These are phyloP conservation scores for Hystrix brachyura DNA, from an alignment of 2,113 vertebrate species.

Conservation along the genomic window DNA sequence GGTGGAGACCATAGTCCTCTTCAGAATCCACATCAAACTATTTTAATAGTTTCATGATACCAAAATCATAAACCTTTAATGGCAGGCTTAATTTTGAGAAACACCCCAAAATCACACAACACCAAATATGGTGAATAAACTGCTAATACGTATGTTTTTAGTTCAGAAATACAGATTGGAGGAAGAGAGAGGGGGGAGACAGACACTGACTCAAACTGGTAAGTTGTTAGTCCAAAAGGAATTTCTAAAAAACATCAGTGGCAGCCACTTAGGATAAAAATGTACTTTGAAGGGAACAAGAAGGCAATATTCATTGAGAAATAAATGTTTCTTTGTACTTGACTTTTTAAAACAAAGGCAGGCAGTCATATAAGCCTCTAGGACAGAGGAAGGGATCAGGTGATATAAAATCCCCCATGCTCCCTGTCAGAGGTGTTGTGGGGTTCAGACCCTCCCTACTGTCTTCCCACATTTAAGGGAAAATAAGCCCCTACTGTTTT, in stretches of 20 bases:
- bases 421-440: background rate
- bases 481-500: background rate
- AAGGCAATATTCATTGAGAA: background rate
- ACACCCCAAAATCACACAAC: background rate
- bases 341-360: background rate
- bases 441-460: no score
- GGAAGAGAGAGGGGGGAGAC: background rate
- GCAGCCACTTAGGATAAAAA: background rate
- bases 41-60: conserved; percentile 3
- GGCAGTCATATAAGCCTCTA: background rate
- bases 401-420: background rate
- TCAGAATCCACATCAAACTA: background rate
- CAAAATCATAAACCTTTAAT: background rate
- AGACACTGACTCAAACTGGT: background rate
- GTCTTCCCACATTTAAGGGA: background rate
- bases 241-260: background rate
- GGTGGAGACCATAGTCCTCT: background rate
- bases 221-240: background rate
- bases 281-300: background rate
- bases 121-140: background rate
- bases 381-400: background rate
- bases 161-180: background rate
- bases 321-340: background rate
- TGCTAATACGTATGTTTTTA: background rate
- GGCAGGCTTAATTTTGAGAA: background rate